Percentiles rank a stretch among this genome's conserved stretches.
These are phyloP conservation scores for Drosophila putrida DNA, from an alignment of 2,888 invertebrate species.

Conservation along the genomic window DNA sequence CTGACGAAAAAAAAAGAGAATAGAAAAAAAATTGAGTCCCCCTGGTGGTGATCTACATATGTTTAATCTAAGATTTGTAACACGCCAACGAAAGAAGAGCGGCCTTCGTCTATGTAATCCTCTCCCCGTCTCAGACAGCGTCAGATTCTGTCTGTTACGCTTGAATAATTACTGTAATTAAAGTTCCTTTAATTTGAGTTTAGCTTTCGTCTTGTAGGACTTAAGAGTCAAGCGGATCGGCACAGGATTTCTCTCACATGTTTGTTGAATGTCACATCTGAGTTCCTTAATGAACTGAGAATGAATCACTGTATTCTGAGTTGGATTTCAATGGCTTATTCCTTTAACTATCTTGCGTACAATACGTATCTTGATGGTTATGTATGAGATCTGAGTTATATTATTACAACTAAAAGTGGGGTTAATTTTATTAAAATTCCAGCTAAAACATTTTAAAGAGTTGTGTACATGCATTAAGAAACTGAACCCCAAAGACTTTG, in stretches of 20 bases:
- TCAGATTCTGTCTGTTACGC: conserved; percentile 49
- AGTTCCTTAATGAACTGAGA: conserved; percentile 35
- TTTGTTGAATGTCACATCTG: conserved; percentile 38
- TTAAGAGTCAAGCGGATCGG: conserved; percentile 62
- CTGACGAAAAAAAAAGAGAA: conserved; percentile 29
- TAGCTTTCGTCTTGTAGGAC: conserved; percentile 60
- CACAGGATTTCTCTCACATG: conserved; percentile 9
- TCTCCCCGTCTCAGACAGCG: conserved; percentile 29
- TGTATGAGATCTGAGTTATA: not conserved
- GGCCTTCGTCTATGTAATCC: conserved; percentile 35
- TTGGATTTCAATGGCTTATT: conserved; percentile 5
- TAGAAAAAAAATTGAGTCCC: conserved; percentile 35
- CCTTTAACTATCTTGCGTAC: conserved; percentile 29
- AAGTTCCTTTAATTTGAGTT: conserved; percentile 60
- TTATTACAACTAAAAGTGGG: not conserved
- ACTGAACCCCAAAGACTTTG: not conserved
- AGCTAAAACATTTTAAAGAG: not conserved
- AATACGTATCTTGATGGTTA: not conserved
- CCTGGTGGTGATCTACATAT: conserved; percentile 69
- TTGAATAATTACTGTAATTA: conserved; percentile 78
- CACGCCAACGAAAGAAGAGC: conserved; percentile 49
- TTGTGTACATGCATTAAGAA: not conserved
- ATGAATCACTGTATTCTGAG: conserved; percentile 22
- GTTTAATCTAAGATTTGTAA: conserved; percentile 77
- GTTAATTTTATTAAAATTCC: too few relatives aligned